Base-by-base conservation (phyloP, 53 echinoderm and acorn worm species). In the Paracentrotus lividus region DNA sequence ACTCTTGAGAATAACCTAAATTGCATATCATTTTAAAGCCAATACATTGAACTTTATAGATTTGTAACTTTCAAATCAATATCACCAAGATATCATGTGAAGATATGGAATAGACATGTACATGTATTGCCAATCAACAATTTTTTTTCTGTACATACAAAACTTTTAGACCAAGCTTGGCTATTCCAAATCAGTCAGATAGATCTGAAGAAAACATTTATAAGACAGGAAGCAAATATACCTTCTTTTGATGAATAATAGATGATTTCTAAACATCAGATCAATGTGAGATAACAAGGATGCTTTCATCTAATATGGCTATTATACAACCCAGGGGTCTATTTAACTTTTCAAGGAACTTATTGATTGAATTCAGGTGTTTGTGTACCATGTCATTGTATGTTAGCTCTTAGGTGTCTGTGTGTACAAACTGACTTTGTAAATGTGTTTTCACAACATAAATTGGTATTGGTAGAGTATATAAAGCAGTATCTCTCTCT, bases 341-440 rank as follows among this genome's bases (percentile, higher is more conserved):
- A 47, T 78, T 78, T 47, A 78, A 47, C 81, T n/a, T n/a, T 78
- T 78, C 81, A 78, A 47, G 81, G 81, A 78, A 78, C 14, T 0
- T 78, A 78, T 78, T 78, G 81, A 78, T 78, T 78, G 26, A n/a
- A 26, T 78, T 78, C 47, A 78, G 45, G 81, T 78, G 81, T 13
- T 38, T 78, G 26, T 78, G 44, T 78, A 26, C 81, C 26, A n/a
- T 8, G 44, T 47, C 81, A 8, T 78, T 78, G n/a, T n/a, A n/a
- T n/a, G 81, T 78, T 45, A 44, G 5, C 47, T 13, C 8, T 78
- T n/a, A 78, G 47, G 18, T 47, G 9, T 18, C 81, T 78, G 81
- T 78, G n/a, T 40, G 45, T 26, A 78, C 81, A 78, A n/a, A 47
- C 81, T 45, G 45, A 78, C 27, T 78, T 78, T 44, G 47, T 5